phyloP scores from a whole-genome alignment of 2,797 vertebrate species.

The Sebastes vulpes region DNA sequence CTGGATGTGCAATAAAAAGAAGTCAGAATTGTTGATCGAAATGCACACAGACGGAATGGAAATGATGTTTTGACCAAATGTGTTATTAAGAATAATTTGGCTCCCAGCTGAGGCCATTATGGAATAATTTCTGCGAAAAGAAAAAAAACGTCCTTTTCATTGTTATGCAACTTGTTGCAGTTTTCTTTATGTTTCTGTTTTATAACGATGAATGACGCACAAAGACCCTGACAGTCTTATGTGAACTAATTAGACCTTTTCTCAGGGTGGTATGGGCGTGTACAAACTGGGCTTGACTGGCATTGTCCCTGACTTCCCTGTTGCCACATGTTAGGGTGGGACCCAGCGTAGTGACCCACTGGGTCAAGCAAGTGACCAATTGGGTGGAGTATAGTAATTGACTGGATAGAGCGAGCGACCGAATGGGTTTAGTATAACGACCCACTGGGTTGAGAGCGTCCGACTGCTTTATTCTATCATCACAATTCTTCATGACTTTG shows the following conservation, averaged over 20 bases:
- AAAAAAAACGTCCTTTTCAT: background rate
- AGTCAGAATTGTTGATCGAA: background rate
- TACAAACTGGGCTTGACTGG: background rate
- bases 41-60: background rate
- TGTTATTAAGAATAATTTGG: constrained; percentile 9
- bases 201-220: background rate
- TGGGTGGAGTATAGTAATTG: too few relatives aligned
- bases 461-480: too few relatives aligned
- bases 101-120: background rate
- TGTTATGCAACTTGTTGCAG: background rate
- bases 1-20: background rate
- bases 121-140: background rate
- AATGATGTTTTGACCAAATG: constrained; percentile 1
- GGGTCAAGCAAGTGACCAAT: too few relatives aligned
- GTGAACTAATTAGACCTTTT: background rate
- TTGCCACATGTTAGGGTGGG: background rate
- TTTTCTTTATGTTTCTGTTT: background rate
- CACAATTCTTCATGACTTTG: too few relatives aligned
- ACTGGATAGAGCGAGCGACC: too few relatives aligned
- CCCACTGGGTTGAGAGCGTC: too few relatives aligned
- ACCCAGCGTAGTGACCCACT: background rate
- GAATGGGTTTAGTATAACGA: too few relatives aligned
- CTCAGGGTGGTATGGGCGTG: background rate
- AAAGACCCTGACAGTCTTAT: background rate
- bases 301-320: background rate